A percentile compares a stretch with the other conserved stretches of the same genome.
Evolutionary conservation across 2,113 vertebrate species (phyloP).

Genomic region (Sterna hirundo): DNA sequence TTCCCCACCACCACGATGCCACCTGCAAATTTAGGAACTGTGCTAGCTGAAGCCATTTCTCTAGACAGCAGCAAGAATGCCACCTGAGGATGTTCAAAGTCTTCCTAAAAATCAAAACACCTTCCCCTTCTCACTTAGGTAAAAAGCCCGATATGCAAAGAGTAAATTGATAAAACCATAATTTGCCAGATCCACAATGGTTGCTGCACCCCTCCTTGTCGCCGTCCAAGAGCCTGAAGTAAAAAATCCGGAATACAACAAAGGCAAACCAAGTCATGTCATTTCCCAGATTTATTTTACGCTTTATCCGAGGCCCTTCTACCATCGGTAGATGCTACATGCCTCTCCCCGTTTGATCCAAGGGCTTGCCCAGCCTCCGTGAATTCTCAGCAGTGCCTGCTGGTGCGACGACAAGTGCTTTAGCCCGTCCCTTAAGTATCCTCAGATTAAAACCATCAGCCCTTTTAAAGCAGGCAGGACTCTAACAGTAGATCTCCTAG

Average conservation of each 20-base stretch:
- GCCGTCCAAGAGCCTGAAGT: not conserved
- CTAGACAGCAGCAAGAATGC: not conserved
- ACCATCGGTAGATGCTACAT: accelerated
- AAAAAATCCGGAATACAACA: not conserved
- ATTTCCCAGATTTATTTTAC: not conserved
- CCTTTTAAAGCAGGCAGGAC: not conserved
- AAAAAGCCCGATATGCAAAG: not conserved
- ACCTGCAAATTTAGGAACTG: not conserved
- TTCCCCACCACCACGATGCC: not conserved
- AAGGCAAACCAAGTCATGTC: not conserved
- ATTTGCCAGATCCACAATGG: not conserved
- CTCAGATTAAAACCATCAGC: constrained; percentile 35
- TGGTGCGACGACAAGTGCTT: not conserved
- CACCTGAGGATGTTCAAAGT: not conserved
- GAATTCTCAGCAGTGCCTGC: not conserved
- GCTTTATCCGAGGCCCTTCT: not conserved
- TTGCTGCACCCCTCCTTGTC: not conserved
- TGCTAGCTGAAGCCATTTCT: not conserved
- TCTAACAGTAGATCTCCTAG: constrained; percentile 12
- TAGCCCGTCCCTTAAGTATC: not conserved
- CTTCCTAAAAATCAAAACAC: not conserved
- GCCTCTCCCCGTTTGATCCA: not conserved
- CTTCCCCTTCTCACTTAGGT: not conserved
- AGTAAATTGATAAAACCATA: accelerated
- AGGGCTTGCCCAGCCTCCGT: accelerated